A percentile compares a stretch with the other conserved stretches of the same genome.
Conservation (phyloP, 2,888 invertebrate genomes). For the Ectropis crepuscularia region DNA sequence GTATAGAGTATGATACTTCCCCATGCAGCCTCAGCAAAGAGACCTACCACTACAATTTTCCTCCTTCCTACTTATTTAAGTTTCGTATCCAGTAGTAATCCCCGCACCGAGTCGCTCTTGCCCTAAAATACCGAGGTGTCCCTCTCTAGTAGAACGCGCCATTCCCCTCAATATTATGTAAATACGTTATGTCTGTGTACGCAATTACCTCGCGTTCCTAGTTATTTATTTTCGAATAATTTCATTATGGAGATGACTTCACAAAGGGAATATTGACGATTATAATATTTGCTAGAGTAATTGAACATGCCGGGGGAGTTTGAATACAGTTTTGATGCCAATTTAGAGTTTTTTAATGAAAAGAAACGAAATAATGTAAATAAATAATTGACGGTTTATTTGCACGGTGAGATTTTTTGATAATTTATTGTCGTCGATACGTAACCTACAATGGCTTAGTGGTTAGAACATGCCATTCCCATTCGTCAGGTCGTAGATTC, state of each 20-base stretch:
- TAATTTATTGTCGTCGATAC: too few species aligned
- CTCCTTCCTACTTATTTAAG: too few species aligned
- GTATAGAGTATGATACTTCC: background rate
- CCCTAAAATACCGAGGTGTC: conserved; percentile 13
- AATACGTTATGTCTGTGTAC: conserved; percentile 11
- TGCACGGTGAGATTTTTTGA: too few species aligned
- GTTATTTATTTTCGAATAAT: conserved; percentile 11
- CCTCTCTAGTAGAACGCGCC: conserved; percentile 11
- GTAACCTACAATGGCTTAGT: too few species aligned
- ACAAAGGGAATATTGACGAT: conserved; percentile 1
- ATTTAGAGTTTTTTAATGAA: too few species aligned
- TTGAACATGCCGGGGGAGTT: too few species aligned
- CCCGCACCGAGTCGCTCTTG: conserved; percentile 8
- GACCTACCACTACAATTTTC: background rate
- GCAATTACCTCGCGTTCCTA: conserved; percentile 6
- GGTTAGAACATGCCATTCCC: too few species aligned
- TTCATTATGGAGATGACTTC: conserved; percentile 1
- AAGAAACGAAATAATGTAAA: too few species aligned
- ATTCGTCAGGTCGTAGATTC: too few species aligned
- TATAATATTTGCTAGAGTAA: background rate
- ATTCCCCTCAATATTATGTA: conserved; percentile 20
- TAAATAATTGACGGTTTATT: too few species aligned
- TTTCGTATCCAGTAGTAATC: background rate
- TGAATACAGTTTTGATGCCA: too few species aligned
- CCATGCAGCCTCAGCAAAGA: background rate